A percentile compares a stretch with the other conserved stretches of the same genome.
Conservation (phyloP, 2,888 invertebrate genomes). For the Eupithecia dodoneata region DNA sequence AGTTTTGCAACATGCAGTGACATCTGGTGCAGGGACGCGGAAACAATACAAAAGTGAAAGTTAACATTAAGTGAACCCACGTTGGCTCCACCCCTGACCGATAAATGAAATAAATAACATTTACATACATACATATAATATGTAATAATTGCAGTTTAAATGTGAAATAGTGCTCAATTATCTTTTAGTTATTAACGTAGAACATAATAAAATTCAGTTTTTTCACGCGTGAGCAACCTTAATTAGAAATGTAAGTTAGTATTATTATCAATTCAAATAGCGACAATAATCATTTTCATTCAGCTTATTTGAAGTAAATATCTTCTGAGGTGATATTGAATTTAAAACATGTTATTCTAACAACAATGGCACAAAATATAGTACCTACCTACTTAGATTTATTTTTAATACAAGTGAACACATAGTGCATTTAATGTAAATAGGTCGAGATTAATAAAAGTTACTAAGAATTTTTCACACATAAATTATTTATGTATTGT, state of each 20-base stretch:
- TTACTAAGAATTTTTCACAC: neutral
- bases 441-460: neutral
- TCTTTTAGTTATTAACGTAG: too few species aligned
- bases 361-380: conserved; percentile 11
- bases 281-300: neutral
- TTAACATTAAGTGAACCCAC: too few species aligned
- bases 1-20: too few species aligned
- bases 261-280: neutral
- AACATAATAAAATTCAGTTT: too few species aligned
- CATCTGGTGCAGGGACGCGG: too few species aligned
- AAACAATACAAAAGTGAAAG: too few species aligned
- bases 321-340: neutral
- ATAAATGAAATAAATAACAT: too few species aligned
- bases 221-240: too few species aligned
- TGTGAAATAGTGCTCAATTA: too few species aligned
- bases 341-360: neutral
- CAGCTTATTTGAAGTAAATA: neutral
- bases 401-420: neutral
- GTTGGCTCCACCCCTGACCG: too few species aligned
- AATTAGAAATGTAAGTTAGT: neutral
- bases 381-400: neutral
- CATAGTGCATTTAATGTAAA: neutral
- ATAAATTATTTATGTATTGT: neutral
- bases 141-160: too few species aligned
- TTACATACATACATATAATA: too few species aligned